Evolutionary conservation across 2,797 vertebrate genomes (phyloP), one percentile per base, ranked within the genome.

Genomic region (Acipenser transmontanus): DNA sequence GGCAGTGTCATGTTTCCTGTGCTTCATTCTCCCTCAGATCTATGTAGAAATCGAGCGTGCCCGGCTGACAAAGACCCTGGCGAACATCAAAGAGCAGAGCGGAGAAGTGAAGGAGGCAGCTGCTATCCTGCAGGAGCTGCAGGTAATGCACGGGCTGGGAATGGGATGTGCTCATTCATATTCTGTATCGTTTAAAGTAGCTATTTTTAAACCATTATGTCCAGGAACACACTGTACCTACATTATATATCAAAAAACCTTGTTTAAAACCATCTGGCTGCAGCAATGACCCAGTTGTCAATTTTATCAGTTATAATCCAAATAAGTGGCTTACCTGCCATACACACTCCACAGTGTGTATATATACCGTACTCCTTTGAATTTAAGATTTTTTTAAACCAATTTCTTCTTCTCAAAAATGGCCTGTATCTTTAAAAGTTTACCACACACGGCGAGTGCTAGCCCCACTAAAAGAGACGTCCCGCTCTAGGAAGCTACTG

Each of bases 31-130:
- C 47, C 69, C 71, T 14, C 80, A 99, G 97, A 99, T 99, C 65
- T 99, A 99, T 47, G 97, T 99, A 65, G 97, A 99, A 85, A 99
- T 99, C 3, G 97, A 99, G 73, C 94, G 97, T 2, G 97, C 97
- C 50, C 91, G 97, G 59, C 86, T 99, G 70, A 97, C 96, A 4
- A 98, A 96, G 78, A 99, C 92, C 0, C 83, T 99, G 67, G 96
- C 95, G 10, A 84, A 79, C 50, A 98, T 99, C 79, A 98, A 99
- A 81, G 97, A 99, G 13, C 87, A 97, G 83, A 94, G 77, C 0
- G 96, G 95, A 11, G 97, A 99, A 0, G 92, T 98, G 69, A 98
- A 93, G 77, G 97, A 99, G 74, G 97, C 97, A 10, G 94, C 97
- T 49, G 78, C 94, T 17, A 98, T 99, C 81, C 88, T 99, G 70